Conservation (phyloP, 2,888 invertebrate species). For the Eutolmus rufibarbis region DNA sequence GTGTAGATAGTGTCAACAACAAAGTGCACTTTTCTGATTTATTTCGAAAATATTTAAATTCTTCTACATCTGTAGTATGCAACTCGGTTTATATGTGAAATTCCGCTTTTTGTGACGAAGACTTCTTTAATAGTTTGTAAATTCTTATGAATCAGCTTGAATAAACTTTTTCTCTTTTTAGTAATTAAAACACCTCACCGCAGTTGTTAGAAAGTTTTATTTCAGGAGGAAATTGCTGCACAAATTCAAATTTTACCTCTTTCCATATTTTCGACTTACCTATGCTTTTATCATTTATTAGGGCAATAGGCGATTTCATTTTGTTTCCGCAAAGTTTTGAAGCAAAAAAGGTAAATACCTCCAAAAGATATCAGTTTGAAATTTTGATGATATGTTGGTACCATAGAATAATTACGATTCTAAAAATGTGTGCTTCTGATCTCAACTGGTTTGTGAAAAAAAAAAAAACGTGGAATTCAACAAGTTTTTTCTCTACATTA, state of each 20-base stretch:
- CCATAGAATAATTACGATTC: too few species aligned
- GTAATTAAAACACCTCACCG: not conserved
- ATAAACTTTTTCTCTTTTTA: not conserved
- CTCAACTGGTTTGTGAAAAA: too few species aligned
- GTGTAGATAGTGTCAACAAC: slow-evolving; percentile 57
- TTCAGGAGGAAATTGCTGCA: not conserved
- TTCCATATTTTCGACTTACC: not conserved
- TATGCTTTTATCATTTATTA: too few species aligned
- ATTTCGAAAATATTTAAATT: slow-evolving; percentile 46
- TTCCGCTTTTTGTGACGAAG: not conserved
- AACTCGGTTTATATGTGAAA: not conserved
- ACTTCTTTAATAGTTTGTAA: not conserved
- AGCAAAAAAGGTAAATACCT: too few species aligned
- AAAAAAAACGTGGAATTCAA: too few species aligned
- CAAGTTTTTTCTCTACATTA: too few species aligned
- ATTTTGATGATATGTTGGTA: too few species aligned
- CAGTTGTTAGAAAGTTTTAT: not conserved
- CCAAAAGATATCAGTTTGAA: too few species aligned
- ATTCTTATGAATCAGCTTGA: not conserved
- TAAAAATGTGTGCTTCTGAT: too few species aligned
- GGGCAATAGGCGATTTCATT: too few species aligned
- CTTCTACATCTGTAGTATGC: slow-evolving; percentile 10
- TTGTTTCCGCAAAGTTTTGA: too few species aligned
- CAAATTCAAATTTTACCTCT: not conserved
- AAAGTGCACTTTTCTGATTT: slow-evolving; percentile 51